Conservation (phyloP, 2,113 vertebrate genomes). For the Gambusia holbrooki region DNA sequence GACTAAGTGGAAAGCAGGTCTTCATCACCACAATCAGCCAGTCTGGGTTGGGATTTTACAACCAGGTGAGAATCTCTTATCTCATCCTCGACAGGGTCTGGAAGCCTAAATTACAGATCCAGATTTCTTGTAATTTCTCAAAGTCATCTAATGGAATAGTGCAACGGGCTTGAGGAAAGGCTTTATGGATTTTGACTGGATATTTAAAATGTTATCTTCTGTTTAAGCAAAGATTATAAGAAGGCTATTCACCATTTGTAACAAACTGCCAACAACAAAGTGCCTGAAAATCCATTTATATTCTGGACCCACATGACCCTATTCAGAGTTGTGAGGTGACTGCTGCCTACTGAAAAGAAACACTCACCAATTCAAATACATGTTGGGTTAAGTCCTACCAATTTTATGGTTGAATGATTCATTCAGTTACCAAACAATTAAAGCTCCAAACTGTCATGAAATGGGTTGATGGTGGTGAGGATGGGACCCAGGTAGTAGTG, state of each 20-base stretch:
- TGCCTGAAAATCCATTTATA: background rate
- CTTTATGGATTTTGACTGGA: background rate
- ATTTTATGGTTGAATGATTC: too few species aligned
- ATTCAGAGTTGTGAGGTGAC: too few species aligned
- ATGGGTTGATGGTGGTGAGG: too few species aligned
- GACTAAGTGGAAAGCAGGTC: slow-evolving; percentile 74
- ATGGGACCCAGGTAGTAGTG: too few species aligned
- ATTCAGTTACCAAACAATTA: too few species aligned
- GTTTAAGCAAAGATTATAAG: too few species aligned
- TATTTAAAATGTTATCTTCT: background rate
- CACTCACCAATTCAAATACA: too few species aligned
- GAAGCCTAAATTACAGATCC: too few species aligned
- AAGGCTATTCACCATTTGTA: background rate
- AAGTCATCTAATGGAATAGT: background rate
- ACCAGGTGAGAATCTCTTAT: slow-evolving; percentile 74
- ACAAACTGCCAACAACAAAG: background rate
- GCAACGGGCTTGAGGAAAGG: background rate
- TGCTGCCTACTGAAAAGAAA: too few species aligned
- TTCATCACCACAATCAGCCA: slow-evolving; percentile 84
- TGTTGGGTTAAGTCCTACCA: too few species aligned
- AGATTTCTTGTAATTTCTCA: background rate
- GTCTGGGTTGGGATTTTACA: slow-evolving; percentile 84
- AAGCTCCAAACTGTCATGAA: too few species aligned
- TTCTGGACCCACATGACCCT: background rate
- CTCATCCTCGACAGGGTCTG: background rate